These are phyloP conservation scores for Papilio xuthus DNA, from an alignment of 1,140 invertebrate species.

Conservation along the genomic window DNA sequence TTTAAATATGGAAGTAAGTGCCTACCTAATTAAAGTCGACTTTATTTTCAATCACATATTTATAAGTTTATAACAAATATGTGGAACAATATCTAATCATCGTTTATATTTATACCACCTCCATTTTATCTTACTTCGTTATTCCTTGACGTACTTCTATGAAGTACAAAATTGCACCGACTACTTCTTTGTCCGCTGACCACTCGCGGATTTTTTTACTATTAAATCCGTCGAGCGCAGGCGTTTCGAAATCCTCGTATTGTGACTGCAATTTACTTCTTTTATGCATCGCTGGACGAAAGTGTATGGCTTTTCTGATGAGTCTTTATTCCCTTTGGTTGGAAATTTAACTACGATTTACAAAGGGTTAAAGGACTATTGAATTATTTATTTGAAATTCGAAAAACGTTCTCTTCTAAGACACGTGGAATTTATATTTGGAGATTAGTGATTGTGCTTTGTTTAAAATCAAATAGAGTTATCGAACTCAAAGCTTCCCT, in stretches of 20 bases:
- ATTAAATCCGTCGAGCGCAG: conserved; percentile 61
- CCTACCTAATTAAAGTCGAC: too few species aligned
- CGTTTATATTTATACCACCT: conserved; percentile 20
- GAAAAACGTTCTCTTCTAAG: too few species aligned
- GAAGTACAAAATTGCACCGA: conserved; percentile 76
- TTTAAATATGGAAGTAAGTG: too few species aligned
- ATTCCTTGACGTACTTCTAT: conserved; percentile 62
- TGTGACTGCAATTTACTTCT: conserved; percentile 57
- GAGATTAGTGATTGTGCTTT: not conserved
- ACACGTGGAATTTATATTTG: not conserved
- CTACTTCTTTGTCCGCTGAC: conserved; percentile 74
- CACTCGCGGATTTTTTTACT: conserved; percentile 71
- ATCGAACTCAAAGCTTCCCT: too few species aligned
- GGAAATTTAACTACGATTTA: not conserved
- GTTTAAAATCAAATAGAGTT: too few species aligned
- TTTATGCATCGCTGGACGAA: conserved; percentile 25
- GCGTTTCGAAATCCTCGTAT: conserved; percentile 49
- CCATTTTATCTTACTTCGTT: conserved; percentile 41
- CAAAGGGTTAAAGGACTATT: not conserved
- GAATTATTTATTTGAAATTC: not conserved
- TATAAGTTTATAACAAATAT: too few species aligned
- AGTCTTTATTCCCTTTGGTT: conserved; percentile 36
- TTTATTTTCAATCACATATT: too few species aligned
- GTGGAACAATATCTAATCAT: not conserved
- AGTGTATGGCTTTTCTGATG: not conserved